Evolutionary conservation across 2,888 invertebrate genomes (phyloP).

Genomic region (Rutpela maculata): DNA sequence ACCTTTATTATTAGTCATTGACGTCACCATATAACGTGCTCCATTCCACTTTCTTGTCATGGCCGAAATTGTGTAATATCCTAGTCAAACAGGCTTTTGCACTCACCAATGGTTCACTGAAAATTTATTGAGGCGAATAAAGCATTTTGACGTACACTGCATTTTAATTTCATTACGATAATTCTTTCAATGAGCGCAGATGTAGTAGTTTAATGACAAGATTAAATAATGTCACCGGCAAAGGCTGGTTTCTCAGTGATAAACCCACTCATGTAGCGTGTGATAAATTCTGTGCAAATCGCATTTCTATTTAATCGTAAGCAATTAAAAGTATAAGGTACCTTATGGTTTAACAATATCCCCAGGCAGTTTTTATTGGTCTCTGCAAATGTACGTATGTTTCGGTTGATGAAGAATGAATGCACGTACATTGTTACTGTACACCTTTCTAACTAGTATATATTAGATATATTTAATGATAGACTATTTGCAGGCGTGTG

Average conservation of each 20-base stretch:
- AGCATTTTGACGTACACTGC: too few species aligned
- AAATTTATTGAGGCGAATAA: too few species aligned
- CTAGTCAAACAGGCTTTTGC: too few species aligned
- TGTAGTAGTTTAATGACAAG: not conserved
- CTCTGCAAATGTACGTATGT: not conserved
- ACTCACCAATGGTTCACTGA: too few species aligned
- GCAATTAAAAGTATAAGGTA: not conserved
- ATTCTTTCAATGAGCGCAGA: not conserved
- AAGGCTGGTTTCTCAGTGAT: not conserved
- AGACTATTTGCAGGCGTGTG: conserved; percentile 66
- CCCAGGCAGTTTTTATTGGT: not conserved
- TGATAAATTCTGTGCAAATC: not conserved
- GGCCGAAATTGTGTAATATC: too few species aligned
- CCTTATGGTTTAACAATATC: not conserved
- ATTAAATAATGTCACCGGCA: not conserved
- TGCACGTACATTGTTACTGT: conserved; percentile 42
- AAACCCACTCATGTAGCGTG: not conserved
- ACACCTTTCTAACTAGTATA: conserved; percentile 57
- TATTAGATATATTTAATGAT: conserved; percentile 66
- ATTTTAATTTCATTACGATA: too few species aligned
- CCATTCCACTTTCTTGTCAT: too few species aligned
- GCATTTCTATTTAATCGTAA: not conserved
- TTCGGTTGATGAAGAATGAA: conserved; percentile 21
- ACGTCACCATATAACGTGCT: too few species aligned
- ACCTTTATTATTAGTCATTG: too few species aligned